A percentile compares a stretch with the other conserved stretches of the same genome.
These are phyloP conservation scores for Trochalopteron elliotii DNA, from an alignment of 2,113 vertebrate genomes.

Conservation along the genomic window DNA sequence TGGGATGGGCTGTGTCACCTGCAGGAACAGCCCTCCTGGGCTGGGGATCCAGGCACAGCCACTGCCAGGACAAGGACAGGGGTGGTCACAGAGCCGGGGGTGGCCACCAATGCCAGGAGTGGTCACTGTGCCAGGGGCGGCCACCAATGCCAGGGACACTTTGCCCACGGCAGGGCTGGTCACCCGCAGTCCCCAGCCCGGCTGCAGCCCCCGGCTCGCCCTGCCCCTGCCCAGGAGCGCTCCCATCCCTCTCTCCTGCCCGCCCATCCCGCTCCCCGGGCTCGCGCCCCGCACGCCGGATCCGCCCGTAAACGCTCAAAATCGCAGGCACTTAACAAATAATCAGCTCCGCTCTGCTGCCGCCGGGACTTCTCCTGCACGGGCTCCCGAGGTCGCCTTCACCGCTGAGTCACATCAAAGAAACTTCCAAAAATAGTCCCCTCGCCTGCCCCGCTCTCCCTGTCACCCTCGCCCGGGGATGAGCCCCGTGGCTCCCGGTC, in stretches of 20 bases:
- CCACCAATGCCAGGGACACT: not conserved
- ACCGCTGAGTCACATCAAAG: slow-evolving; percentile 42
- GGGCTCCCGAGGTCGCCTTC: not conserved
- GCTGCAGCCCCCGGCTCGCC: not conserved
- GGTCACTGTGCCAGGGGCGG: not conserved
- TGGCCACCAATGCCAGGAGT: not conserved
- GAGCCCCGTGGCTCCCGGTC: rapidly evolving
- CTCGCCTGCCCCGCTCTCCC: not conserved
- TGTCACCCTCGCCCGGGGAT: rapidly evolving
- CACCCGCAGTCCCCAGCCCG: not conserved
- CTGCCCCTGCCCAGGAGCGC: no score
- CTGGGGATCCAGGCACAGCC: rapidly evolving
- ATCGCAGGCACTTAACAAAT: not conserved
- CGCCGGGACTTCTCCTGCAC: not conserved
- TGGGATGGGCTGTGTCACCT: not conserved
- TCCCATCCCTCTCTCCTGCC: not conserved
- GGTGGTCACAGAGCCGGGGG: not conserved
- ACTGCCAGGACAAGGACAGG: not conserved
- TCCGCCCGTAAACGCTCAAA: not conserved
- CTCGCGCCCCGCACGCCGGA: rapidly evolving
- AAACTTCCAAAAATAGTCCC: slow-evolving; percentile 44
- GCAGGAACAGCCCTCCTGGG: not conserved
- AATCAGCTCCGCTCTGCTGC: not conserved
- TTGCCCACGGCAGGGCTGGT: not conserved
- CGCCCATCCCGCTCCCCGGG: not conserved